Base-by-base conservation (phyloP, 37 sponge, comb jelly and placozoan species). In the Spongilla lacustris region DNA sequence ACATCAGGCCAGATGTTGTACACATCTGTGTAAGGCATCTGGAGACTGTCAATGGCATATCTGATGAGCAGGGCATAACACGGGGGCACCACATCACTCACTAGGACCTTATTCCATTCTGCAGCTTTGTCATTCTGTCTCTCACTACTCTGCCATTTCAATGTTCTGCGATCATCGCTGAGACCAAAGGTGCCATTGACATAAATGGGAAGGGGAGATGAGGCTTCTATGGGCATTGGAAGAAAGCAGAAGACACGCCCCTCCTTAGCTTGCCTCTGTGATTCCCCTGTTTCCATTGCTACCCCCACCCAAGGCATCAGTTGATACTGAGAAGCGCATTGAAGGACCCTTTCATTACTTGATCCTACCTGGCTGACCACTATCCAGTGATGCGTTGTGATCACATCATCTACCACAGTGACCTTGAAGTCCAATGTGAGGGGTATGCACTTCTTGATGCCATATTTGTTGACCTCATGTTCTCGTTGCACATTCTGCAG, bases 111-210 rank as follows among this genome's bases (percentile, higher is more conserved):
- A 34, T 89, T 92, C 93, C 93, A 92, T 2, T 92, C 66, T 10
- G 93, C 89, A 24, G 69, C 28, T 13, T 34, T 17, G 50, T 84
- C 85, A 75, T 88, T 76, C 29, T 37, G 79, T 49, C 84, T 92
- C 70, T 88, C 89, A 28, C 34, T 66, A 11, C 36, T 77, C 31
- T 85, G 82, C 93, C 89, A 92, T 50, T 92, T 92, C 28, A 92
- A 29, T 74, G 66, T 80, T 4, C 95, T 68, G 5, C 92, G 76
- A 37, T 94, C 88, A 26, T 89, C 84, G 33, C 79, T 83, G 14
- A 95, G 68, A 2, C 79, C 79, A 85, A 94, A 94, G 21, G 83
- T 88, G 9, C 89, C 95, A 76, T 94, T 88, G 5, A 94, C 84
- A 68, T 91, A 90, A 24, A 88, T 83, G 14, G 89, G 89, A 9